Base-by-base conservation (phyloP, 2,797 vertebrate species). In the Parotocinclus haroldoi region DNA sequence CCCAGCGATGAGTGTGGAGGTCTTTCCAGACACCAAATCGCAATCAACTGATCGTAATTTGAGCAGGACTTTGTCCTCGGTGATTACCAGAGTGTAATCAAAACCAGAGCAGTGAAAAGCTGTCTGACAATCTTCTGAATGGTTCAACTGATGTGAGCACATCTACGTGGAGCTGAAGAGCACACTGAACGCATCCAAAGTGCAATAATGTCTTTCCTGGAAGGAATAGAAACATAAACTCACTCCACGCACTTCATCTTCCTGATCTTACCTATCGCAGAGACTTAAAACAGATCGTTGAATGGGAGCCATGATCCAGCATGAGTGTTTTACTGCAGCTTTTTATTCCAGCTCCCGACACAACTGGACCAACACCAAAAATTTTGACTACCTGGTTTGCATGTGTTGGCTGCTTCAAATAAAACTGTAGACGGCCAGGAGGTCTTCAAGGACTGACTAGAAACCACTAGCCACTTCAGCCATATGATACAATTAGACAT, bases 1-100 rank as follows among this genome's bases (percentile, higher is more conserved):
- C 66, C 63, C 62, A 55, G 54, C 7, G 44, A 40, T 18, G 19
- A 69, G 40, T 7, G 37, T 52, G 40, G 44, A 68, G 57, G 74
- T 68, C 37, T 44, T 61, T 66, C 57, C 63, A 71, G 57, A 68
- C 40, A 49, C 57, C 45, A 68, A 66, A 55, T 59, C n/a, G 42
- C 56, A 71, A 71, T 71, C 56, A 71, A 57, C 48, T 58, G 50
- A 68, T 75, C 60, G 58, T 63, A 70, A 59, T 57, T 49, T 45
- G 37, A 66, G 71, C 68, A 51, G 16, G 54, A 14, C 49, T 49
- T 61, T 70, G 70, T 57, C 49, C 10, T 40, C 68, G 70, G 53
- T 49, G 38, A 67, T 74, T 69, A 72, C 68, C 39, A 14, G 8
- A 44, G 48, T 48, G 19, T 64, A 63, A 64, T 73, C 63, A 49